Percentiles rank a stretch among this genome's conserved stretches.
Conservation (phyloP, 2,797 vertebrate genomes). For the Pelodytes ibericus region DNA sequence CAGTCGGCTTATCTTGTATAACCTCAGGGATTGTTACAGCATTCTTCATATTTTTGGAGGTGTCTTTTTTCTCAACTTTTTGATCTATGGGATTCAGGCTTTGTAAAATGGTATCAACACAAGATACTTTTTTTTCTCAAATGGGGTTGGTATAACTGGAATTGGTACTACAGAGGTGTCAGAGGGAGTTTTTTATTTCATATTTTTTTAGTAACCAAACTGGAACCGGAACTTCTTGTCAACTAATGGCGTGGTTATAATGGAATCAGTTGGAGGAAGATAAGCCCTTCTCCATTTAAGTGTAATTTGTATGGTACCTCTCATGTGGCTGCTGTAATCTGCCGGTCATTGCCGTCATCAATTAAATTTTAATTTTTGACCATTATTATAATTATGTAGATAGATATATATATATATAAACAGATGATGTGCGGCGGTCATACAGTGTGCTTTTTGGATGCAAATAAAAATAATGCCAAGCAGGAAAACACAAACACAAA, state of each 20-base stretch:
- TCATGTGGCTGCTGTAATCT: conserved; percentile 65
- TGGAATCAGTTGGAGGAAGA: conserved; percentile 64
- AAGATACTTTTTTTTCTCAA: conserved; percentile 84
- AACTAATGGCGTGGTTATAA: conserved; percentile 60
- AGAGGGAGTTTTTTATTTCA: conserved; percentile 23
- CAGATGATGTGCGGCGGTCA: too few relatives aligned
- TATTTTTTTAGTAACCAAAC: conserved; percentile 42
- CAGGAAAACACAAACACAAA: too few relatives aligned
- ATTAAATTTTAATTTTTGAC: too few relatives aligned
- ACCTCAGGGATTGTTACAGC: conserved; percentile 51
- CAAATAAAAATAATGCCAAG: too few relatives aligned
- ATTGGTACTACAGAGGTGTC: not conserved
- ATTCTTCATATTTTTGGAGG: conserved; percentile 31
- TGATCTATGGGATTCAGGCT: conserved; percentile 56
- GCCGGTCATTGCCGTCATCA: too few relatives aligned
- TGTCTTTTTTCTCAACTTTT: conserved; percentile 45
- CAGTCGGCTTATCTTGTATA: conserved; percentile 49
- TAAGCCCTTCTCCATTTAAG: conserved; percentile 81
- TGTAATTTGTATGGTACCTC: conserved; percentile 77
- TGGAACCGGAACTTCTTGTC: conserved; percentile 56
- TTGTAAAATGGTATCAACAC: conserved; percentile 66
- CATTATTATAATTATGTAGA: too few relatives aligned
- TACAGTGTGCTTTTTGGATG: too few relatives aligned
- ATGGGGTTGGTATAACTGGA: too few relatives aligned
- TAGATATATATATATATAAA: too few relatives aligned